Base-by-base conservation (phyloP, 2,888 invertebrate genomes). In the Gastrophysa polygoni region DNA sequence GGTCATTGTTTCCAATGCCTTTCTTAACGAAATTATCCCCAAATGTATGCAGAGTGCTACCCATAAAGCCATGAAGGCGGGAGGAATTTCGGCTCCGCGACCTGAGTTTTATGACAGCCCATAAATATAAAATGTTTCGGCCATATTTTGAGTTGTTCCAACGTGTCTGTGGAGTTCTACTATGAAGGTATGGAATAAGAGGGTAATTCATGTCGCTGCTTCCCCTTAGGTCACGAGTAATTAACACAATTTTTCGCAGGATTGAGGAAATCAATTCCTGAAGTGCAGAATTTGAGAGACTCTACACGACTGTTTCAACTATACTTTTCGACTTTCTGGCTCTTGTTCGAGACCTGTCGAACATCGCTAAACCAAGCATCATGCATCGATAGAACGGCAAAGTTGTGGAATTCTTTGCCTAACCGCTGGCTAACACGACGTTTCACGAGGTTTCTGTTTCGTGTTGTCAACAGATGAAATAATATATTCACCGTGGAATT, bases 1-100 rank as follows among this genome's bases (percentile, higher is more conserved):
- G 67, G 65, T 71, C 71, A 70, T 72, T 72, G 71, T 69, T 70
- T 72, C 68, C 70, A 67, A 67, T 71, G 68, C 67, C 63, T 68
- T 69, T 63, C 68, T 72, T 69, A 69, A 69, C 68, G 65, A 67
- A 71, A 72, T 71, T 70, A 71, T 67, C 66, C 63, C 59, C 47
- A 59, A 68, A 67, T 71, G 67, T 72, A 68, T 69, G 69, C 70
- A 67, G 66, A 66, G 65, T 61, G 68, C 64, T 65, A 58, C 65
- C n/a, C 61, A 63, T 68, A 68, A 68, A 68, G 67, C 69, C 65
- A 67, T 63, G 58, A 62, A 70, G 68, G 59, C 34, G 57, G 32
- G 24, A 28, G 46, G 50, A 57, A 48, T 51, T 51, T 51, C 21
- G 57, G 29, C 59, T 34, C 32, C 14, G 46, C 29, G 34, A 24